Evolutionary conservation across 1,140 invertebrate genomes (phyloP).

Genomic region (Eumaeus atala): DNA sequence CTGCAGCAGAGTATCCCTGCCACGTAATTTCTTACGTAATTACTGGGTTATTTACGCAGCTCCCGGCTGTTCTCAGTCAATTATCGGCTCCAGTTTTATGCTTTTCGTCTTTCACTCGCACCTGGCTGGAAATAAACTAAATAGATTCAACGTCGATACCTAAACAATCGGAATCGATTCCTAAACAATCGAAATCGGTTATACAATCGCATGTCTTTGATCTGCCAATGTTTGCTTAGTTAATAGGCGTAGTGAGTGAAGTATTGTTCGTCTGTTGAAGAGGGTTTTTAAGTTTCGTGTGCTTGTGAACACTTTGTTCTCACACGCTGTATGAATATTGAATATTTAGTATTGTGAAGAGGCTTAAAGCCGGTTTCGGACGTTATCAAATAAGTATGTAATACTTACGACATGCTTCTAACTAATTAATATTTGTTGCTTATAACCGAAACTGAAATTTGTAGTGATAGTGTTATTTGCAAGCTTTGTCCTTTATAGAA

Average conservation of each 20-base stretch:
- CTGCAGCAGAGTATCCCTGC: no score
- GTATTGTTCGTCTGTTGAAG: no score
- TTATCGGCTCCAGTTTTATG: conserved; percentile 63
- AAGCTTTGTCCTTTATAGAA: no score
- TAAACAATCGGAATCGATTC: no score
- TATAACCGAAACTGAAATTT: no score
- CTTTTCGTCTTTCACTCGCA: conserved; percentile 62
- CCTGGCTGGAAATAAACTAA: conserved; percentile 53
- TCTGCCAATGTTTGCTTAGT: conserved; percentile 41
- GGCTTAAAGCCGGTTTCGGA: no score
- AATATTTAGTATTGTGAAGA: no score
- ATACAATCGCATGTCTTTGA: conserved; percentile 15
- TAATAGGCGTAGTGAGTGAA: conserved; percentile 30
- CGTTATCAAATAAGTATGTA: no score
- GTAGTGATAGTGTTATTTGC: no score
- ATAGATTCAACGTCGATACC: conserved; percentile 27
- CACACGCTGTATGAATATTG: conserved; percentile 50
- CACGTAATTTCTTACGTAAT: conserved; percentile 25
- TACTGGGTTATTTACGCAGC: conserved; percentile 41
- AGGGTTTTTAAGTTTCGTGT: conserved; percentile 19
- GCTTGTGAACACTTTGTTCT: conserved; percentile 38
- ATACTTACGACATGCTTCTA: no score
- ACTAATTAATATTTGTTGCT: no score
- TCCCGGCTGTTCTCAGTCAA: conserved; percentile 57
- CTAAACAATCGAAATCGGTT: no score